Evolutionary conservation across 1,140 invertebrate genomes (phyloP).

Genomic region (Ptiloglossa arizonensis): DNA sequence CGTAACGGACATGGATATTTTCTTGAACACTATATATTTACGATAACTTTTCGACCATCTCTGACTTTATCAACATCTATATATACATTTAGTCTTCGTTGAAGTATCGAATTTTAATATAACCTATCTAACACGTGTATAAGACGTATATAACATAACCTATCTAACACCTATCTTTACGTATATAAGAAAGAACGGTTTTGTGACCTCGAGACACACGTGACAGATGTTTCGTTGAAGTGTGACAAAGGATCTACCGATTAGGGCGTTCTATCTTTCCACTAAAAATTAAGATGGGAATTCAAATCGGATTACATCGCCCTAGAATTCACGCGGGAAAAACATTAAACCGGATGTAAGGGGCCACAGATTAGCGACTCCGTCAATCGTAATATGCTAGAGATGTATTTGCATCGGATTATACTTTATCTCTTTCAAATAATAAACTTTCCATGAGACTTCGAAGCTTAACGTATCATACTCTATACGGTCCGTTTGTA

Average conservation of each 20-base stretch:
- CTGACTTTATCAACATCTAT: no score
- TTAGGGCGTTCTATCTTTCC: slow-evolving; percentile 24
- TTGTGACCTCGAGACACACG: slow-evolving; percentile 8
- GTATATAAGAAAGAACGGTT: slow-evolving; percentile 4
- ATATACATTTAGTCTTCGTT: no score
- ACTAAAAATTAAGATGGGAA: slow-evolving; percentile 58
- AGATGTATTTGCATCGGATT: slow-evolving; percentile 43
- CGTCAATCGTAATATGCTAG: slow-evolving; percentile 32
- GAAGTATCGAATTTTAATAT: no score
- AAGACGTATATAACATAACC: no score
- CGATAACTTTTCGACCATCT: no score
- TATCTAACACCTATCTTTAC: no score
- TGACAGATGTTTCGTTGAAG: slow-evolving; percentile 36
- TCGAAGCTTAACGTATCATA: neutral
- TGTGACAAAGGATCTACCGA: slow-evolving; percentile 42
- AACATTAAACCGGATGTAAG: slow-evolving; percentile 53
- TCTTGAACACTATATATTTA: no score
- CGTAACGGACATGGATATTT: no score
- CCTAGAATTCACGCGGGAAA: slow-evolving; percentile 14
- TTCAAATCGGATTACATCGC: slow-evolving; percentile 66
- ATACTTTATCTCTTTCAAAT: neutral
- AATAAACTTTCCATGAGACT: neutral
- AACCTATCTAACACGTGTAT: no score
- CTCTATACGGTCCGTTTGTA: neutral
- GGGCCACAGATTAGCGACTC: slow-evolving; percentile 21